Conservation (phyloP, 2,797 vertebrate species). For the Meriones psammophilus region DNA sequence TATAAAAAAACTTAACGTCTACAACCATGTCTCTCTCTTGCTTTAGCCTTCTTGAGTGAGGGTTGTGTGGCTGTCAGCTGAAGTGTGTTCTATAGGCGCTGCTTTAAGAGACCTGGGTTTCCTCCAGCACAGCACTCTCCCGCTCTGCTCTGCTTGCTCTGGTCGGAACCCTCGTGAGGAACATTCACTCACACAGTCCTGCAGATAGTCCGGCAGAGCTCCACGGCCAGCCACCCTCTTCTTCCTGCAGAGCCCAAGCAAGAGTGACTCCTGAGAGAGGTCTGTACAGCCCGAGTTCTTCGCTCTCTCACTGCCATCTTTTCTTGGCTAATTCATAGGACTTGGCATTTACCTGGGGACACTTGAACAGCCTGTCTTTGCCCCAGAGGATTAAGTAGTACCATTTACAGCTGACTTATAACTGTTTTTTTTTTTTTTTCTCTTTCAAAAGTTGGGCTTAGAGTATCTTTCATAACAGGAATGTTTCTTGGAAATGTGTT, state of each 20-base stretch:
- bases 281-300: background rate
- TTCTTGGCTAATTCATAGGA: constrained; percentile 60
- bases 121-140: background rate
- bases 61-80: constrained; percentile 3
- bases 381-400: constrained; percentile 78
- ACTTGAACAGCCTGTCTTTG: constrained; percentile 82
- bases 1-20: no score
- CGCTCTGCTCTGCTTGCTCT: constrained; percentile 46
- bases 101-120: constrained; percentile 28
- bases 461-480: constrained; percentile 83
- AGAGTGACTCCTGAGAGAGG: constrained; percentile 15
- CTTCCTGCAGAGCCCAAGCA: background rate
- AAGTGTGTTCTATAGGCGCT: background rate
- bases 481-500: constrained; percentile 79
- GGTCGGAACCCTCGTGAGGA: constrained; percentile 44
- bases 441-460: constrained; percentile 64
- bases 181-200: background rate
- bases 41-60: constrained; percentile 24
- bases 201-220: background rate
- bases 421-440: constrained; percentile 39
- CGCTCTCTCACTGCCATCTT: constrained; percentile 29
- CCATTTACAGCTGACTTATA: constrained; percentile 79
- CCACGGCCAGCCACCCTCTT: background rate
- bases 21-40: no score
- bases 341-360: constrained; percentile 72